Evolutionary conservation across 2,888 invertebrate genomes (phyloP), one percentile per base, ranked within the genome.

Genomic region (Herminia tarsipennalis): DNA sequence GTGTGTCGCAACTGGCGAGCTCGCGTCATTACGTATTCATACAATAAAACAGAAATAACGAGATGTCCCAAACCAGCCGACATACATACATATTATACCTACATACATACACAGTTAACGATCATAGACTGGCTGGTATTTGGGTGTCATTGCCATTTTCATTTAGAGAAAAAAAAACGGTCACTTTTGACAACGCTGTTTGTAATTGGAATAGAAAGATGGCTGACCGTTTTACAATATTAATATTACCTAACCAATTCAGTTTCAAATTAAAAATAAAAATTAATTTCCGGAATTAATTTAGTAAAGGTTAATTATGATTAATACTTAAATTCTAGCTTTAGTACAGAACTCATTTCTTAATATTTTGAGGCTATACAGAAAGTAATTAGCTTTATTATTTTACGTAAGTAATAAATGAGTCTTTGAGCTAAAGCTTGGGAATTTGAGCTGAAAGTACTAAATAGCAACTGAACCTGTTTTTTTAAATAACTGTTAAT

Each of bases 41-140:
- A 86, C 84, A 88, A 89, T 88, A 90, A 89, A 89, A 86, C 76
- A 84, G 82, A 87, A 84, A 88, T 86, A 88, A 88, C 83, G 81
- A 87, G 81, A 85, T 81, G 79, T 59, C 46, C 43, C 64, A 54
- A 53, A 47, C 64, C 66, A 57, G 57, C 54, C 68, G 55, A 56
- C 63, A 69, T 59, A 65, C 56, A 63, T 63, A 66, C 52, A 58
- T 41, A 52, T 22, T 40, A 41, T 30, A 13, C 32, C 33, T n/a
- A 36, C 45, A 53, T 44, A 51, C 28, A 36, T 32, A 48, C 29
- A 20, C 38, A 43, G 33, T 43, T 53, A 41, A 42, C 16, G 43
- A 37, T 44, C 51, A 46, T 47, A 35, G 42, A 41, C 41, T 43
- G 40, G 51, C 42, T 45, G 16, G 39, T 45, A 46, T 55, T 32